Evolutionary conservation across 2,888 invertebrate genomes (phyloP), one percentile per base, ranked within the genome.

Genomic region (Platynereis dumerilii): DNA sequence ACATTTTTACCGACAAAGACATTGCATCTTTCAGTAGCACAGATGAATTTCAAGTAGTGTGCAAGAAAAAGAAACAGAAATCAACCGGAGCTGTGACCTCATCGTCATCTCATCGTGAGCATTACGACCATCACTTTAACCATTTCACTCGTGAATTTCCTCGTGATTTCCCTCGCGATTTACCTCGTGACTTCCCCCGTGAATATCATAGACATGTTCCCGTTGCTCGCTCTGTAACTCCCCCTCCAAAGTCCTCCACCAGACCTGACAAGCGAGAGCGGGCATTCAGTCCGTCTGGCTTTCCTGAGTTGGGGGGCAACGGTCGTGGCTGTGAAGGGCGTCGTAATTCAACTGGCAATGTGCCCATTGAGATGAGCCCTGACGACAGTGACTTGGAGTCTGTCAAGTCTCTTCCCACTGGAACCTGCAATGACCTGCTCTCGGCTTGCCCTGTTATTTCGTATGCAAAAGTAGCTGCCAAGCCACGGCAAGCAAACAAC

Each of bases 381-480:
- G 64, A 64, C 27, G 80, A 80, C 68, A 78, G 80, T 73, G 80
- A 80, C 66, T 72, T 76, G 44, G 80, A 78, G 59, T 80, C 80
- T 10, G 79, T 78, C 44, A 80, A 79, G 68, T 80, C 80, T 20
- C 71, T 80, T 53, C 80, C 80, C 22, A 74, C 71, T n/a, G 75
- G 75, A 20, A 60, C 64, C 20, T 54, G 60, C 29, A 53, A 54
- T 56, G 54, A 45, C 12, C 2, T n/a, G 20, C 24, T 17, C n/a
- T n/a, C 20, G 7, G 5, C 20, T 28, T 12, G 65, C 64, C 22
- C 61, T n/a, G 71, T 72, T 58, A 66, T 76, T 57, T 78, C 78
- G 20, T 80, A 79, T 72, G 80, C 80, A 67, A 76, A 72, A 67
- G 78, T 78, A 70, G 78, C 76, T 61, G 77, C 79, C 45, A 71